These are phyloP conservation scores for Andrena cerasifolii DNA, from an alignment of 1,140 invertebrate genomes.

Conservation along the genomic window DNA sequence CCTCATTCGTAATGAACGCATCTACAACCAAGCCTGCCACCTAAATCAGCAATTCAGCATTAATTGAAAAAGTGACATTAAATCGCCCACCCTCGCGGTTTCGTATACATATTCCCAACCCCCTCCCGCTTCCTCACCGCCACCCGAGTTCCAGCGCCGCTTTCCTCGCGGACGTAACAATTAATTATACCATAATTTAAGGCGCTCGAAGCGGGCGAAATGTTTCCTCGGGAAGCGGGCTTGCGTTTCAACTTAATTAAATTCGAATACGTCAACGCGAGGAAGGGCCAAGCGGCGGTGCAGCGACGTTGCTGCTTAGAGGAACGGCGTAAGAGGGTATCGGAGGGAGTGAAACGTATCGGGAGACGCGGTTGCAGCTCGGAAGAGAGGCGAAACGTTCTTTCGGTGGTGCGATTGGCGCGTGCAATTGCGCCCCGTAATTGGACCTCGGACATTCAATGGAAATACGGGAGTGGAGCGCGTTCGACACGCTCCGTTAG, in stretches of 20 bases:
- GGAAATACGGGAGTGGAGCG: slow-evolving; percentile 50
- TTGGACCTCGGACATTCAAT: slow-evolving; percentile 56
- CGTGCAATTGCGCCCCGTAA: slow-evolving; percentile 59
- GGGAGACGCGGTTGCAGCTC: background rate
- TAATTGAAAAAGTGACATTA: too few relatives aligned
- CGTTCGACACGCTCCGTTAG: slow-evolving; percentile 53
- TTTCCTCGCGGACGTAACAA: too few relatives aligned
- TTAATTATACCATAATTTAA: background rate
- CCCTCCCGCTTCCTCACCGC: too few relatives aligned
- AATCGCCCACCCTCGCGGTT: too few relatives aligned
- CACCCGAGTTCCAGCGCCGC: too few relatives aligned
- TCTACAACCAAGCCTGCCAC: too few relatives aligned
- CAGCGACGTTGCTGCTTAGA: background rate
- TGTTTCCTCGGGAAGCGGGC: background rate
- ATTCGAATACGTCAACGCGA: too few relatives aligned
- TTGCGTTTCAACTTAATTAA: background rate
- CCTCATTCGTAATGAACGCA: too few relatives aligned
- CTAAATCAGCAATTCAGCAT: too few relatives aligned
- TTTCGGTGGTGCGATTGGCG: slow-evolving; percentile 37
- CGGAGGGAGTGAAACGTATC: background rate
- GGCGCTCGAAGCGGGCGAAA: background rate
- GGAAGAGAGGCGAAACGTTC: slow-evolving; percentile 3
- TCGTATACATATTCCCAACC: too few relatives aligned
- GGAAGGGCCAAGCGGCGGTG: too few relatives aligned
- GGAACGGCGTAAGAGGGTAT: background rate